phyloP scores from a whole-genome alignment of 2,113 vertebrate species.

The Thalassarche chlororhynchos region DNA sequence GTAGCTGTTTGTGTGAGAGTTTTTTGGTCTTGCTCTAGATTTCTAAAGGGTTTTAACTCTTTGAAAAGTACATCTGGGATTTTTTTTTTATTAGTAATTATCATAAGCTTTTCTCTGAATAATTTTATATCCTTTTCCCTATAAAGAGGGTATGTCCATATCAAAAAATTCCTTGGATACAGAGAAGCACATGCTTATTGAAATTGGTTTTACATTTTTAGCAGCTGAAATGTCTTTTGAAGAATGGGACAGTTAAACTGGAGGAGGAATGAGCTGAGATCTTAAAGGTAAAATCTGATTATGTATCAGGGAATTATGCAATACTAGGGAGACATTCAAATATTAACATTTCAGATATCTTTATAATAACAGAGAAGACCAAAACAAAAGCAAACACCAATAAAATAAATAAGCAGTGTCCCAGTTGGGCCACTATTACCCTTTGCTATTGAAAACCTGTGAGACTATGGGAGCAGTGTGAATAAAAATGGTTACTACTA shows the following conservation, averaged over 20 bases:
- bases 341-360: not conserved
- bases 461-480: not conserved
- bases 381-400: not conserved
- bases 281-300: not conserved
- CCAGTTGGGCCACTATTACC: not conserved
- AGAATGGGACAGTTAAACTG: not conserved
- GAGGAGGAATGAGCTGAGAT: not conserved
- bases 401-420: not conserved
- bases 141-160: not conserved
- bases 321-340: not conserved
- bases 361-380: not conserved
- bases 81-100: not conserved
- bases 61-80: not conserved
- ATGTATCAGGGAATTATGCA: not conserved
- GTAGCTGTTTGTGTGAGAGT: not conserved
- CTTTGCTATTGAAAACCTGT: not conserved
- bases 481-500: not conserved
- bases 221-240: not conserved
- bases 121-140: not conserved
- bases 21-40: not conserved
- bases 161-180: not conserved
- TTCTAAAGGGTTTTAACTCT: not conserved
- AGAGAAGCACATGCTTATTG: not conserved
- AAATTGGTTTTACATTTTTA: not conserved
- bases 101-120: not conserved